These are phyloP conservation scores for Echinometra lucunter DNA, from an alignment of 53 echinoderm and acorn worm genomes.

Conservation along the genomic window DNA sequence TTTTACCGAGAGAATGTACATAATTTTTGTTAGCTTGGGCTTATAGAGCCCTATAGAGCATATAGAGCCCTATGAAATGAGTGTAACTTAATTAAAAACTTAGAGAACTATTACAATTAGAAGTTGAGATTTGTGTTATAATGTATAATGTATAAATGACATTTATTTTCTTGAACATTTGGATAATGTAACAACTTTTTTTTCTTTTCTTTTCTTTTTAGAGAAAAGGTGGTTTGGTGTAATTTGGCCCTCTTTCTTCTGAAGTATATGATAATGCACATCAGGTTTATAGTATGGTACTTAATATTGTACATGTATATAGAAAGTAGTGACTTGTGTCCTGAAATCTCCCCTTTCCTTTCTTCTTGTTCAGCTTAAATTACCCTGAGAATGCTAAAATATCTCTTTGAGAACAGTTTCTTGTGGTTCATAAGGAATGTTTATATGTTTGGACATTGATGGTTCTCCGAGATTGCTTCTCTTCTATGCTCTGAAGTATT, in stretches of 20 bases:
- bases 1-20: constrained; percentile 18
- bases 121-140: not conserved
- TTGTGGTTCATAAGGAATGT: not conserved
- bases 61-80: not conserved
- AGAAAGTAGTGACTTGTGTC: not conserved
- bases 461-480: not conserved
- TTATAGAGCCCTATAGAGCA: not conserved
- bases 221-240: not conserved
- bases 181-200: not conserved
- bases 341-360: not conserved
- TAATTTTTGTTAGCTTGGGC: not conserved
- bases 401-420: not conserved
- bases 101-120: not conserved
- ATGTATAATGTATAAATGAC: not conserved
- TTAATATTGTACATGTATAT: constrained; percentile 37
- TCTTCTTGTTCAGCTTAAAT: not conserved
- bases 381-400: not conserved
- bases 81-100: not conserved
- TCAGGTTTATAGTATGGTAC: constrained; percentile 26
- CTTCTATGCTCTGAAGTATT: not conserved
- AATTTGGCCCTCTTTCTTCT: not conserved
- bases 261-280: not conserved
- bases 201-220: not conserved
- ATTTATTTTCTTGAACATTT: not conserved
- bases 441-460: not conserved